These are phyloP conservation scores for Pristiophorus japonicus DNA, from an alignment of 2,113 vertebrate species.

Conservation along the genomic window DNA sequence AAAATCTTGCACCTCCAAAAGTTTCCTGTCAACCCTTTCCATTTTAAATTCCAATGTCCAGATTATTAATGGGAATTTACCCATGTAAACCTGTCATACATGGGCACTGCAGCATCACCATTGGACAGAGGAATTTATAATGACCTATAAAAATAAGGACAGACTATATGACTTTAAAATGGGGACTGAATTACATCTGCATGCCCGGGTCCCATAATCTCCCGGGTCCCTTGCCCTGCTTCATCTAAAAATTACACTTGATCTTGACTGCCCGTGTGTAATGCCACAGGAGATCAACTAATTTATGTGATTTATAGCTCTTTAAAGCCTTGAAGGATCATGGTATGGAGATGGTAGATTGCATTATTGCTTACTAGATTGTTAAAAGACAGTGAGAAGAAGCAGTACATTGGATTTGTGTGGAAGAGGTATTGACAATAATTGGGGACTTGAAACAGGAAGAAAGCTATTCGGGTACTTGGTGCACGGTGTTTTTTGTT, in stretches of 20 bases:
- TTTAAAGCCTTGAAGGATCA: background rate
- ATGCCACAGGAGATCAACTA: background rate
- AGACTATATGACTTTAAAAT: background rate
- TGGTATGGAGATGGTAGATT: background rate
- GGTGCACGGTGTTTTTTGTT: too few relatives aligned
- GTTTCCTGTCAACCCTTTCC: too few relatives aligned
- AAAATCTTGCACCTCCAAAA: too few relatives aligned
- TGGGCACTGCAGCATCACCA: too few relatives aligned
- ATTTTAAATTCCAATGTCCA: too few relatives aligned
- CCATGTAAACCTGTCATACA: too few relatives aligned
- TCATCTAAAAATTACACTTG: background rate
- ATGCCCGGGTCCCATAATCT: background rate
- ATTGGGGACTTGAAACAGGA: background rate
- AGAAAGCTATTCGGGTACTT: background rate
- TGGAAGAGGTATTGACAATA: background rate
- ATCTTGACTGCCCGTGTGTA: background rate
- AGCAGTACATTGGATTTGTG: background rate
- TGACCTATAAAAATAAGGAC: background rate
- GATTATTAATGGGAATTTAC: too few relatives aligned
- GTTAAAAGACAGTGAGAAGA: background rate
- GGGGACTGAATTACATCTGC: background rate
- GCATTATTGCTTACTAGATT: background rate
- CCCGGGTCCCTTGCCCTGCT: background rate
- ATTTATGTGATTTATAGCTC: background rate
- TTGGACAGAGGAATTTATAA: background rate